phyloP scores from a whole-genome alignment of 2,113 vertebrate genomes.

The Eublepharis macularius region DNA sequence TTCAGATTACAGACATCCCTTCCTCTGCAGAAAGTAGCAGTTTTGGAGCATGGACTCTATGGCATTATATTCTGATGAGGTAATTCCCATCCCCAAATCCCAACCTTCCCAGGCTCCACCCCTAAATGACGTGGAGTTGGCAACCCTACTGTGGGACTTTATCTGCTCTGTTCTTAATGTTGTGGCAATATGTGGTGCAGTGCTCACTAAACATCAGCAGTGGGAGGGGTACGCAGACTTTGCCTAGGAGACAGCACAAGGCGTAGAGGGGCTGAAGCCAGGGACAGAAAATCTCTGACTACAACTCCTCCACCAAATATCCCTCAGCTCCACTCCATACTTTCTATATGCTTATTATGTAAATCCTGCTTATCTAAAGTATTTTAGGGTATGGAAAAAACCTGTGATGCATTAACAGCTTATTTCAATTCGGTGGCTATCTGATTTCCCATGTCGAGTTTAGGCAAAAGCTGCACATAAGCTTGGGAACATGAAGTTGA shows the following conservation, averaged over 20 bases:
- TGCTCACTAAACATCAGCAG: neutral
- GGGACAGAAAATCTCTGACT: neutral
- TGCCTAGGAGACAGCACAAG: neutral
- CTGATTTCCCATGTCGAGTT: neutral
- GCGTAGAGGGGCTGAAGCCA: neutral
- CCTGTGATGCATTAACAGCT: neutral
- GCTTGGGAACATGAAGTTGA: neutral
- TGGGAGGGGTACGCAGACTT: neutral
- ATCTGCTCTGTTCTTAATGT: neutral
- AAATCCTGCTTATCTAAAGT: neutral
- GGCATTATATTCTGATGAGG: too few species aligned
- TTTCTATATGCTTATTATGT: rapidly evolving
- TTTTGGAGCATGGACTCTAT: too few species aligned
- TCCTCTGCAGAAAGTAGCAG: too few species aligned
- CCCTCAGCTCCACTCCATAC: neutral
- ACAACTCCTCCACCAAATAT: neutral
- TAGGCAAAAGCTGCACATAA: neutral
- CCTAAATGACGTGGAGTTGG: too few species aligned
- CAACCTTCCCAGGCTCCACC: too few species aligned
- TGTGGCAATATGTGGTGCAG: neutral
- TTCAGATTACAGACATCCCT: too few species aligned
- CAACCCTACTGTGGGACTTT: too few species aligned
- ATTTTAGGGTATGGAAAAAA: neutral
- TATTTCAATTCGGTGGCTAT: neutral
- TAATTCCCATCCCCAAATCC: too few species aligned